Evolutionary conservation across 2,888 invertebrate genomes (phyloP), one percentile per base, ranked within the genome.

Genomic region (Cerastis rubricosa): DNA sequence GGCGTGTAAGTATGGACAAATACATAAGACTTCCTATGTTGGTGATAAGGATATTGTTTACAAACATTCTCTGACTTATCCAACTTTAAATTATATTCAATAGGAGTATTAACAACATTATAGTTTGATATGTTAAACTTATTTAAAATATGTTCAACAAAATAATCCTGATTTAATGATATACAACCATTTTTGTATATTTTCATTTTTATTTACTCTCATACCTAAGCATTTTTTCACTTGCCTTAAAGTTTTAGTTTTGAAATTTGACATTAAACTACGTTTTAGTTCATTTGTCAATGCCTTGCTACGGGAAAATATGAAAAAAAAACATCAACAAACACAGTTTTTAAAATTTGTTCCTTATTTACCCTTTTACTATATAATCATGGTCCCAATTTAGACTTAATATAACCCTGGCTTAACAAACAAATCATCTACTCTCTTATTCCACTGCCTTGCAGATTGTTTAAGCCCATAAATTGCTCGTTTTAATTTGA

Each of bases 401-500:
- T 71, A 49, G 83, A 84, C 29, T 76, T 88, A 11, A 47, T 67
- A 81, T 76, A 89, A 12, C 76, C 84, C 22, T 74, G 49, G 2
- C 19, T 40, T 35, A n/a, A 0, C 29, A 89, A 81, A 77, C 72
- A 78, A n/a, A 64, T 80, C 73, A 68, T 89, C 59, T 4, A 89
- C 85, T 73, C 70, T 84, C 22, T 85, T 7, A 78, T 88, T 78
- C 88, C 88, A 90, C 8, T 72, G 74, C 22, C 80, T 47, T 3
- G 87, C 71, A 12, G 89, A 87, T 57, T 88, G 88, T 70, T 89
- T 89, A 0, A 89, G 47, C 0, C 87, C 87, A 86, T 89, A 89
- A 12, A 88, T 86, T 2, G 87, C 86, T 8, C 71, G 74, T 22
- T 89, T 87, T 29, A 89, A 70, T 78, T 88, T 89, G 2, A 88